A percentile compares a stretch with the other conserved stretches of the same genome.
These are phyloP conservation scores for Monomorium pharaonis DNA, from an alignment of 1,140 invertebrate genomes.

Conservation along the genomic window DNA sequence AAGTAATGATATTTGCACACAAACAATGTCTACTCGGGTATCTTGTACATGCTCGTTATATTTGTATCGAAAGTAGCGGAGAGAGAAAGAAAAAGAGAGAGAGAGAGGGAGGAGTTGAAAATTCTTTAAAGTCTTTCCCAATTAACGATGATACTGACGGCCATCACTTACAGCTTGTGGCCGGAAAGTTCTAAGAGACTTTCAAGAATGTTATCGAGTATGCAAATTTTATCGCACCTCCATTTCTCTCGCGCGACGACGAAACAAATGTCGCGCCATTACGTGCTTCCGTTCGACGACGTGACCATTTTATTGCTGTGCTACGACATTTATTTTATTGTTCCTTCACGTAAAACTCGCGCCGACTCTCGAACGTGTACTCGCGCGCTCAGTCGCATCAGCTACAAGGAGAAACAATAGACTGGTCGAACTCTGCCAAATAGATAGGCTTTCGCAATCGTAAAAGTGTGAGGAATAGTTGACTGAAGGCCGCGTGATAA, in stretches of 20 bases:
- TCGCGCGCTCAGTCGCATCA: background rate
- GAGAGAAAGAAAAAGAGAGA: no score
- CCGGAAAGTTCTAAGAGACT: background rate
- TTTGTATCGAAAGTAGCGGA: no score
- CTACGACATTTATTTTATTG: conserved; percentile 66
- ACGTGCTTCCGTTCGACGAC: conserved; percentile 54
- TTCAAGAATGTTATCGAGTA: conserved; percentile 31
- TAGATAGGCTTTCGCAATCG: conserved; percentile 24
- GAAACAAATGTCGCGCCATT: conserved; percentile 64
- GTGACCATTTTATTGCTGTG: conserved; percentile 62
- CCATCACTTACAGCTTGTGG: background rate
- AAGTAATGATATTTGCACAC: background rate
- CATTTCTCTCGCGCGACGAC: conserved; percentile 35
- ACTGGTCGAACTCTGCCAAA: background rate
- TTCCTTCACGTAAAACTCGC: conserved; percentile 26
- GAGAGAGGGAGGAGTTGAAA: no score
- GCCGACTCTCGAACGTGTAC: background rate
- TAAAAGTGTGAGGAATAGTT: background rate
- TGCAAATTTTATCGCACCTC: conserved; percentile 63
- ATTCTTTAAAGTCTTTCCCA: background rate
- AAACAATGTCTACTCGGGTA: background rate
- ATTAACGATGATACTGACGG: background rate
- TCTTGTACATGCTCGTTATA: no score
- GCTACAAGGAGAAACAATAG: background rate
- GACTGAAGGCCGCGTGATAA: background rate